phyloP scores from a whole-genome alignment of 2,888 invertebrate species.

The Machimus atricapillus region DNA sequence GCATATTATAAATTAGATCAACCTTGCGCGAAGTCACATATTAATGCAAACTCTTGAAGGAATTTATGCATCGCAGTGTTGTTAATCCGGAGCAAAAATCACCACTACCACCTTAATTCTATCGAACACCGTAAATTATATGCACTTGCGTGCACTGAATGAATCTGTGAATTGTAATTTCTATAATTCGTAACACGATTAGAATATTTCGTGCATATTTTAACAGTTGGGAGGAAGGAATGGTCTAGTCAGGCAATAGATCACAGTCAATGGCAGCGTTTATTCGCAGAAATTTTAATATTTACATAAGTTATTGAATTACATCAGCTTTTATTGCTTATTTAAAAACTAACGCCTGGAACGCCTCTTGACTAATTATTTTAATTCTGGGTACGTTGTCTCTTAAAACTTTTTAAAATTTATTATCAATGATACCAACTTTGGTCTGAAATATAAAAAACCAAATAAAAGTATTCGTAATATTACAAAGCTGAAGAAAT shows the following conservation, averaged over 20 bases:
- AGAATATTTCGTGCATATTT: background rate
- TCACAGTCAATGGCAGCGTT: background rate
- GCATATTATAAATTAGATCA: constrained; percentile 10
- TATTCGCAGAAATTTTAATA: background rate
- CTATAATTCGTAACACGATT: background rate
- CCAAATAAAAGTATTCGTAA: no score
- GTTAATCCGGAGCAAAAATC: background rate
- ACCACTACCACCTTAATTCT: background rate
- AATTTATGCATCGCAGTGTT: background rate
- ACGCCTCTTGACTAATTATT: background rate
- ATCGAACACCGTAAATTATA: background rate
- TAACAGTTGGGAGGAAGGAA: background rate
- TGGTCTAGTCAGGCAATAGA: background rate
- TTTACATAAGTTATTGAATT: background rate
- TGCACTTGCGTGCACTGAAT: background rate
- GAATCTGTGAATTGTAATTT: background rate
- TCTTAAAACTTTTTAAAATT: background rate
- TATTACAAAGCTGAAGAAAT: no score
- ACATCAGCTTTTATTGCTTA: background rate
- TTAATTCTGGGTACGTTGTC: background rate
- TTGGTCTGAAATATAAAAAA: no score
- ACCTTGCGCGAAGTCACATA: constrained; percentile 1
- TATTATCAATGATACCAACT: no score
- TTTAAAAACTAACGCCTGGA: background rate
- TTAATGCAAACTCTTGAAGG: background rate